These are phyloP conservation scores for Proterorhinus semilunaris DNA, from an alignment of 2,113 vertebrate species.

Conservation along the genomic window DNA sequence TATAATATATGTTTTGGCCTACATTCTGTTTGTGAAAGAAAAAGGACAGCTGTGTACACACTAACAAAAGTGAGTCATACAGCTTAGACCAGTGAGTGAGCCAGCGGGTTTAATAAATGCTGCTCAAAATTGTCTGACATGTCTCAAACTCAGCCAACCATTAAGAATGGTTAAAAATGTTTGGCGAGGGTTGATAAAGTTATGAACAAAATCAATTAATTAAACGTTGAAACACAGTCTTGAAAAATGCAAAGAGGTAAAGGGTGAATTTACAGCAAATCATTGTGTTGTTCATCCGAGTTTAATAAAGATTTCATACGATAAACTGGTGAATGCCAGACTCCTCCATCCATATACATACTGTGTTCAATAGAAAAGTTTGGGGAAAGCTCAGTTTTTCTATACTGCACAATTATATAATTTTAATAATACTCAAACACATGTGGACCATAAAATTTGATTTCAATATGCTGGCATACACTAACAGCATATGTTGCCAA, in stretches of 20 bases:
- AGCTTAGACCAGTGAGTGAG: not conserved
- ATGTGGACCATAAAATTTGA: not conserved
- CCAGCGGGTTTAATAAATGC: conserved; percentile 47
- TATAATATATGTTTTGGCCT: too few species aligned
- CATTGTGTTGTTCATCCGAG: not conserved
- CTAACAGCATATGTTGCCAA: not conserved
- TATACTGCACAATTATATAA: too few species aligned
- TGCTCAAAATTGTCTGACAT: conserved; percentile 43
- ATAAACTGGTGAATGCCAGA: not conserved
- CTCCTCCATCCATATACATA: not conserved
- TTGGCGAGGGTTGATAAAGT: too few species aligned
- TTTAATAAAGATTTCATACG: not conserved
- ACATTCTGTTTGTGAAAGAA: too few species aligned
- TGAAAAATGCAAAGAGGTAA: too few species aligned
- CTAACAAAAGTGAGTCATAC: conserved; percentile 17
- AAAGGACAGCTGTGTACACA: not conserved
- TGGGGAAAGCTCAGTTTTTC: not conserved
- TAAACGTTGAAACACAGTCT: too few species aligned
- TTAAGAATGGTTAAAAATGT: too few species aligned
- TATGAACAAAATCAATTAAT: too few species aligned
- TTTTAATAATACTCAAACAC: not conserved
- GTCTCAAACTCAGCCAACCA: not conserved
- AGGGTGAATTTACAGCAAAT: not conserved
- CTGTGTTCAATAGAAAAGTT: not conserved
- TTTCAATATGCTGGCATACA: not conserved